These are phyloP conservation scores for Pogonocichla stellata DNA, from an alignment of 2,113 vertebrate genomes.

Conservation along the genomic window DNA sequence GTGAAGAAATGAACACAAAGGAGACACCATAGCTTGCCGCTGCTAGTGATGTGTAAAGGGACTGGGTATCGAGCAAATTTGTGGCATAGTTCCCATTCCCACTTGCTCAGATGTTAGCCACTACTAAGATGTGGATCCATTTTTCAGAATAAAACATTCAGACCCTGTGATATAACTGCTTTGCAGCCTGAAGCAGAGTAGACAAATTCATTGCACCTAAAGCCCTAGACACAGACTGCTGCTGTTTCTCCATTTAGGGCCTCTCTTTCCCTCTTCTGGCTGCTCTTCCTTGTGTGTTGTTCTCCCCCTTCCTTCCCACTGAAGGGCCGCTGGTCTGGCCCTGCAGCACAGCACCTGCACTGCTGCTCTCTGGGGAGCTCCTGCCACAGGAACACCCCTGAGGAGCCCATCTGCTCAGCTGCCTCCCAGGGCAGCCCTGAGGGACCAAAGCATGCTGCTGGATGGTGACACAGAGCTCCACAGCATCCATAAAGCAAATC, in stretches of 20 bases:
- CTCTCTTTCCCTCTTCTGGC: not conserved
- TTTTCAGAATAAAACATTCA: not conserved
- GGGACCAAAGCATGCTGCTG: not conserved
- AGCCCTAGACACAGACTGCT: not conserved
- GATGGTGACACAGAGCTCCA: not conserved
- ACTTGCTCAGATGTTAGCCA: not conserved
- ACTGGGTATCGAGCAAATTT: not conserved
- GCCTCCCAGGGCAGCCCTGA: not conserved
- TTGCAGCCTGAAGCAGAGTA: not conserved
- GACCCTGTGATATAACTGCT: not conserved
- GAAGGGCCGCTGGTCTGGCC: not conserved
- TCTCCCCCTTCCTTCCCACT: not conserved
- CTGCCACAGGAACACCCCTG: not conserved
- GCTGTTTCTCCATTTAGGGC: not conserved
- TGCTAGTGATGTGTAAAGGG: not conserved
- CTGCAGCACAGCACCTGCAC: not conserved
- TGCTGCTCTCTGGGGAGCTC: not conserved
- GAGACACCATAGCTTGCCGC: not conserved
- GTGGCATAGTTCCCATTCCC: not conserved
- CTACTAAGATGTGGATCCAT: not conserved
- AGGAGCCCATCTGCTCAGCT: not conserved
- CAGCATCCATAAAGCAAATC: not conserved
- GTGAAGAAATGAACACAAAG: not conserved
- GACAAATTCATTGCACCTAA: not conserved
- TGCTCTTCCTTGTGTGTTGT: not conserved